Base-by-base conservation (phyloP, 2,113 vertebrate genomes). In the Esox niger region DNA sequence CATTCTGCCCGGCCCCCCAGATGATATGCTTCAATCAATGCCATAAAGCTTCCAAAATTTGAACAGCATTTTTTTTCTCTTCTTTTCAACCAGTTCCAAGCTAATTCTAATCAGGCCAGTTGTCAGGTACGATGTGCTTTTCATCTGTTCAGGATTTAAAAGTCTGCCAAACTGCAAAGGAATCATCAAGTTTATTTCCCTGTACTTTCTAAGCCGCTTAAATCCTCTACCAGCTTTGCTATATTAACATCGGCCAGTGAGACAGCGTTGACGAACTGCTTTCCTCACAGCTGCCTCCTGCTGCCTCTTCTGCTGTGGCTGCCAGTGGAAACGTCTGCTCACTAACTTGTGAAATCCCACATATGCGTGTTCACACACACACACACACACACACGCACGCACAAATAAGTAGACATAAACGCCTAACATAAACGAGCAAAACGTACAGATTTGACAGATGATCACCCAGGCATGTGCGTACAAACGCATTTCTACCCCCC, bases 201-300 rank as follows among this genome's bases (percentile, higher is more conserved):
- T 83, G 78, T 81, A 86, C 84, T 91, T 87, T 85, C 79, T 92
- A 92, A 93, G 91, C 89, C 85, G 87, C 91, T 93, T 93, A 91
- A 87, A 76, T 86, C 88, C 76, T 86, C 87, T 90, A 88, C 83
- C 87, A 89, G 88, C 89, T 86, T 84, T 88, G 89, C 84, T 88
- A 89, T 90, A 90, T 91, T 92, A 91, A 85, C 88, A 88, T 91
- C 85, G 88, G 77, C 84, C 85, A 71, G 79, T 82, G 85, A 89
- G 91, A 90, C 89, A 87, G 88, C 80, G 81, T 84, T 89, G 88
- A 91, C 85, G 84, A 87, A 80, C 82, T 88, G 79, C 87, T 82
- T 84, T 88, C 83, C 85, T 88, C 86, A 86, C 83, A 77, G 70
- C 75, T 74, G 74, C 77, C 79, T 81, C 2, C 35, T 38, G 2